Evolutionary conservation across 1,140 invertebrate species (phyloP).

Genomic region (Halictus rubicundus): DNA sequence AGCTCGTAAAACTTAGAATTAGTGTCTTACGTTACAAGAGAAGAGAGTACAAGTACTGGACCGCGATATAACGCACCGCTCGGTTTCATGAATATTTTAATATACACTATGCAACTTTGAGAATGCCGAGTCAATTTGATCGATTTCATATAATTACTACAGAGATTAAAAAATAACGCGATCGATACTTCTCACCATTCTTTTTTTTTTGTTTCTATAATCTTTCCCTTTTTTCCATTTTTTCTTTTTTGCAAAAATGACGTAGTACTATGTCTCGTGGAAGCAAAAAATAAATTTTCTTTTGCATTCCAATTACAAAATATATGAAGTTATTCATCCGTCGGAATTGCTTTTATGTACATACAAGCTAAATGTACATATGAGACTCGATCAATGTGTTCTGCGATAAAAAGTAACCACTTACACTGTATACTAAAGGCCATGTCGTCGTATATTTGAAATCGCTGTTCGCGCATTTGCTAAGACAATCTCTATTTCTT

Average conservation of each 20-base stretch:
- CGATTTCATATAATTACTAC: slow-evolving; percentile 22
- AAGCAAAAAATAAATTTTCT: slow-evolving; percentile 54
- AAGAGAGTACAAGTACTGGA: slow-evolving; percentile 6
- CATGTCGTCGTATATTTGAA: slow-evolving; percentile 54
- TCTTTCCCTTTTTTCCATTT: slow-evolving; percentile 12
- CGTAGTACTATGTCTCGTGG: slow-evolving; percentile 33
- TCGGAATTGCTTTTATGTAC: slow-evolving; percentile 58
- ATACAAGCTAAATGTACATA: slow-evolving; percentile 66
- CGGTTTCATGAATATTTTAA: background rate
- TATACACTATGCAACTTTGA: slow-evolving; percentile 10
- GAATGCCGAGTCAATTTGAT: slow-evolving; percentile 24
- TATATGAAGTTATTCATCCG: slow-evolving; percentile 58
- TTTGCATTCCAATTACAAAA: slow-evolving; percentile 65
- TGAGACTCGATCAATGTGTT: slow-evolving; percentile 54
- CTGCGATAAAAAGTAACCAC: slow-evolving; percentile 59
- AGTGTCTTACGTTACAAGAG: slow-evolving; percentile 16
- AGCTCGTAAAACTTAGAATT: background rate
- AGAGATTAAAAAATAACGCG: slow-evolving; percentile 56
- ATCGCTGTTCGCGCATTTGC: slow-evolving; percentile 39
- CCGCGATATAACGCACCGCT: slow-evolving; percentile 2
- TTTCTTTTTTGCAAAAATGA: slow-evolving; percentile 55
- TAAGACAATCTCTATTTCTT: background rate
- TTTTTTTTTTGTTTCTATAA: too few species aligned
- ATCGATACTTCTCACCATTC: slow-evolving; percentile 33
- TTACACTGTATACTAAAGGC: slow-evolving; percentile 63